A percentile compares a stretch with the other conserved stretches of the same genome.
Conservation (phyloP, 1,140 invertebrate genomes). For the Rhagoletis pomonella region DNA sequence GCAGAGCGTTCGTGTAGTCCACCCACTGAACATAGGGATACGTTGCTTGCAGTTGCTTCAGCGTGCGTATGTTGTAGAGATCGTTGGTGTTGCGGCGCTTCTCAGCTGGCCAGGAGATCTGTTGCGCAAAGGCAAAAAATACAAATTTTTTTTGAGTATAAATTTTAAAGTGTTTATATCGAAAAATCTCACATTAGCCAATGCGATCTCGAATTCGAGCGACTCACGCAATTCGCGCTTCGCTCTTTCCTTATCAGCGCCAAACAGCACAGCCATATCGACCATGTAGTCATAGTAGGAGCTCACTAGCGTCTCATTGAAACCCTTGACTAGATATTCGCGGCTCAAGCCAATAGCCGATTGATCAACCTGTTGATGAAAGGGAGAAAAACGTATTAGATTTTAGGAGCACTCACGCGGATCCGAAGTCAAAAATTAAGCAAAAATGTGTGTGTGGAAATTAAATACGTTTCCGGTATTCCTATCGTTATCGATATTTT, state of each 20-base stretch:
- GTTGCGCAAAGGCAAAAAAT: conserved; percentile 58
- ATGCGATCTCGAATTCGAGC: conserved; percentile 91
- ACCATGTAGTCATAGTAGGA: conserved; percentile 91
- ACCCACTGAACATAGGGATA: conserved; percentile 78
- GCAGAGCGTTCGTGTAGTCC: conserved; percentile 86
- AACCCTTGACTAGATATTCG: conserved; percentile 91
- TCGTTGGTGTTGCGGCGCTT: conserved; percentile 92
- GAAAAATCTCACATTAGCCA: conserved; percentile 88
- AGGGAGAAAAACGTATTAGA: not conserved
- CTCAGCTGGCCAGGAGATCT: conserved; percentile 93
- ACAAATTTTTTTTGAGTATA: not conserved
- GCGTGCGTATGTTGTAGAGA: conserved; percentile 92
- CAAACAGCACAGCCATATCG: conserved; percentile 90
- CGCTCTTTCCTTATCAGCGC: conserved; percentile 84
- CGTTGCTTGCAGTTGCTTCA: conserved; percentile 83
- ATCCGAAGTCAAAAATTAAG: too few relatives aligned
- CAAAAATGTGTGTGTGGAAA: too few relatives aligned
- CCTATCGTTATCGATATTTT: too few relatives aligned
- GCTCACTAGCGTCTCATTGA: conserved; percentile 84
- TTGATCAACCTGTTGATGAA: conserved; percentile 88
- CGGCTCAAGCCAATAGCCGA: conserved; percentile 89
- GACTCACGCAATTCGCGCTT: conserved; percentile 86
- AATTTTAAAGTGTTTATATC: not conserved
- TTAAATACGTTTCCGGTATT: too few relatives aligned
- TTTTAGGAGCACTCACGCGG: too few relatives aligned